These are phyloP conservation scores for Anabas testudineus DNA, from an alignment of 2,797 vertebrate genomes.

Conservation along the genomic window DNA sequence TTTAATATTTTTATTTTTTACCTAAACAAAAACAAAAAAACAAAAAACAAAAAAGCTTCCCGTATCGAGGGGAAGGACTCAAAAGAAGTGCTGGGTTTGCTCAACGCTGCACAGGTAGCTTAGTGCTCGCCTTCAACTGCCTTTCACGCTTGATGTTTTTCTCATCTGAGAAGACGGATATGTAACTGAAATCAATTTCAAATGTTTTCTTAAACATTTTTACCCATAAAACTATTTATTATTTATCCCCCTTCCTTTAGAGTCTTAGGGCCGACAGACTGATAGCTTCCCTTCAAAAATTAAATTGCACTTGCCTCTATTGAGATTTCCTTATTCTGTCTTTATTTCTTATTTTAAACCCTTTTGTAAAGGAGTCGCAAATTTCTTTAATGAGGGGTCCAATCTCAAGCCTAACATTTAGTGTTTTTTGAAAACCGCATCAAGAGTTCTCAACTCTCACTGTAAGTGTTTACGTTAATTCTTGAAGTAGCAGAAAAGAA, in stretches of 20 bases:
- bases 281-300: slow-evolving; percentile 98
- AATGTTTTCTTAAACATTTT: slow-evolving; percentile 76
- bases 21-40: slow-evolving; percentile 72
- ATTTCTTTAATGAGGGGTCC: slow-evolving; percentile 88
- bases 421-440: slow-evolving; percentile 79
- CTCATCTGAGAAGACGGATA: slow-evolving; percentile 73
- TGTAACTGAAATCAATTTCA: slow-evolving; percentile 76
- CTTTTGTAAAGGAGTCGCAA: slow-evolving; percentile 89
- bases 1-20: slow-evolving; percentile 50
- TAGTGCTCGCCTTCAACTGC: slow-evolving; percentile 86
- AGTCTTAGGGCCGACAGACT: slow-evolving; percentile 99
- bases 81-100: slow-evolving; percentile 93
- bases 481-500: slow-evolving; percentile 81
- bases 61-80: slow-evolving; percentile 88
- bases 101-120: slow-evolving; percentile 84
- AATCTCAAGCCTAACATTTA: slow-evolving; percentile 84
- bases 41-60: slow-evolving; percentile 89
- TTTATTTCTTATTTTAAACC: slow-evolving; percentile 63
- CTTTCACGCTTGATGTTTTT: slow-evolving; percentile 85
- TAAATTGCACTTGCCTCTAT: slow-evolving; percentile 99
- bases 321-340: slow-evolving; percentile 82
- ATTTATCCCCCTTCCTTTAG: slow-evolving; percentile 98
- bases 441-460: slow-evolving; percentile 84
- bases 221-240: slow-evolving; percentile 78
- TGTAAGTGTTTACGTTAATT: slow-evolving; percentile 79